Percentiles rank a stretch among this genome's conserved stretches.
Conservation (phyloP, 2,888 invertebrate species). For the Apodemia mormo region DNA sequence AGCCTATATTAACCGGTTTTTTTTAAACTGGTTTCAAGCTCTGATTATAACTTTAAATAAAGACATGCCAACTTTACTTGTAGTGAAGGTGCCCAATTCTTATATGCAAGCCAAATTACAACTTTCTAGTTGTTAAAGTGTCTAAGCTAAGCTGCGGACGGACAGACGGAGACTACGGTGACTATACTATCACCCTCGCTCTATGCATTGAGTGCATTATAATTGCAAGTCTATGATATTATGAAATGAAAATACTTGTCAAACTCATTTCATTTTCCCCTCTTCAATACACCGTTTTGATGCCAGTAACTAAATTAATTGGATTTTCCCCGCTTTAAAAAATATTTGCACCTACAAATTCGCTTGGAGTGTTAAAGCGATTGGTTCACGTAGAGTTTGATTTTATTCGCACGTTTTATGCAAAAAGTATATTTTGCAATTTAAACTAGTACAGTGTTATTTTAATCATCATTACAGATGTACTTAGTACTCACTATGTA, state of each 20-base stretch:
- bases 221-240: background rate
- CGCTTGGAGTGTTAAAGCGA: background rate
- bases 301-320: constrained; percentile 4
- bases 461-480: constrained; percentile 8
- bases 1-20: too few relatives aligned
- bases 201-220: background rate
- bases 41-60: too few relatives aligned
- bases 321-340: constrained; percentile 1
- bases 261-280: constrained; percentile 7
- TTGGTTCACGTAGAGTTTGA: constrained; percentile 11
- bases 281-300: constrained; percentile 6
- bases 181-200: background rate
- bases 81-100: too few relatives aligned
- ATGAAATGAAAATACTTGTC: background rate
- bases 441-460: constrained; percentile 6
- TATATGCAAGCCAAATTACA: too few relatives aligned
- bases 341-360: constrained; percentile 6
- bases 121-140: too few relatives aligned
- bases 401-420: constrained; percentile 15
- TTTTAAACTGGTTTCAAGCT: too few relatives aligned
- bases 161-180: too few relatives aligned
- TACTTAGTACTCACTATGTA: background rate
- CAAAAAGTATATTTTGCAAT: constrained; percentile 15
- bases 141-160: too few relatives aligned
- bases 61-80: too few relatives aligned